Evolutionary conservation across 2,888 invertebrate genomes (phyloP).

Genomic region (Amiota minor): DNA sequence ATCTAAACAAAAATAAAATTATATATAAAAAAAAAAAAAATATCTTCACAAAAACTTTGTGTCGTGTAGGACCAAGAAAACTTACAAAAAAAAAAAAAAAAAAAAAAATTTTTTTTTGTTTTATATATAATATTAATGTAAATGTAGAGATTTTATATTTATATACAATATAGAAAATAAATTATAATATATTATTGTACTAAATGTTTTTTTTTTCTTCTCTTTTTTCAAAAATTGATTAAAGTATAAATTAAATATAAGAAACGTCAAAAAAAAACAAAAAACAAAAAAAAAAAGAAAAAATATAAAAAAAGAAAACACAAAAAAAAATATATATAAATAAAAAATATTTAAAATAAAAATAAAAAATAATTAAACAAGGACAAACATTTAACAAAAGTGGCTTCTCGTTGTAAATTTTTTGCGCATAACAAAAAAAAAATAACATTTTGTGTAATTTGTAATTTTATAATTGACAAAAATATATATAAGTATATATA

Average conservation of each 20-base stretch:
- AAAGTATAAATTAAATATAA: neutral
- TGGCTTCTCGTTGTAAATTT: slow-evolving; percentile 26
- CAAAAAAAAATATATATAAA: neutral
- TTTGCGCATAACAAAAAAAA: slow-evolving; percentile 10
- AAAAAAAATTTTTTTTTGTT: slow-evolving; percentile 33
- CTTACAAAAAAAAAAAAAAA: neutral
- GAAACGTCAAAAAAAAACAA: too few relatives aligned
- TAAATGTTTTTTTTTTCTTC: too few relatives aligned
- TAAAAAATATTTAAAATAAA: neutral
- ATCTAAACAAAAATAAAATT: neutral
- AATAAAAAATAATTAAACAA: neutral
- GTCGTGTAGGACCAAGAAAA: neutral
- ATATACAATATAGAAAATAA: neutral
- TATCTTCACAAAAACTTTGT: slow-evolving; percentile 45
- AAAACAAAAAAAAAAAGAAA: neutral
- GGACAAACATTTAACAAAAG: slow-evolving; percentile 19
- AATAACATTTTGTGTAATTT: slow-evolving; percentile 13
- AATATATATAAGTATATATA: too few relatives aligned
- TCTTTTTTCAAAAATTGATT: too few relatives aligned
- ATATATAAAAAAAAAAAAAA: neutral
- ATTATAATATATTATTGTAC: too few relatives aligned
- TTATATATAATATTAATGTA: neutral
- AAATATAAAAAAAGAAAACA: neutral
- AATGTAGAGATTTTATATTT: slow-evolving; percentile 2
- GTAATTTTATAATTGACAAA: neutral